A percentile compares a stretch with the other conserved stretches of the same genome.
Evolutionary conservation across 2,113 vertebrate genomes (phyloP).

Genomic region (Anhinga anhinga): DNA sequence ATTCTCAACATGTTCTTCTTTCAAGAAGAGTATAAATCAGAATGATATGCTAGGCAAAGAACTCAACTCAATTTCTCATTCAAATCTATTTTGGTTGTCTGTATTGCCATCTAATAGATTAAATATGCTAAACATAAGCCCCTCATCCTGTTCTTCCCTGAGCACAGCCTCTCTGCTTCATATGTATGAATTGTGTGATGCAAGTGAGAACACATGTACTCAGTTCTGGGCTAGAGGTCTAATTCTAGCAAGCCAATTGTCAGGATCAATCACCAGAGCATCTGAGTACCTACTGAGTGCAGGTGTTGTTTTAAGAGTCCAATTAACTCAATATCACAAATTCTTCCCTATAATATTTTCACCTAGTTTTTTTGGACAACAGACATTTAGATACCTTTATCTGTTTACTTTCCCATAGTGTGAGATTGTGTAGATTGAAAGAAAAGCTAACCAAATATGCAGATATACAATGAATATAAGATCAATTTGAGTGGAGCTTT

Average conservation of each 20-base stretch:
- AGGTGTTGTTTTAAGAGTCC: background rate
- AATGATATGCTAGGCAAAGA: background rate
- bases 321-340: background rate
- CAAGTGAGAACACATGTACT: background rate
- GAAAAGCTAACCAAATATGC: background rate
- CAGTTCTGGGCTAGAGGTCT: background rate
- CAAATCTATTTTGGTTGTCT: slow-evolving; percentile 36
- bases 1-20: background rate
- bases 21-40: background rate
- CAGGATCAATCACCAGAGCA: background rate
- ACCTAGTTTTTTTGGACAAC: background rate
- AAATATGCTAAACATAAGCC: slow-evolving; percentile 44
- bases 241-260: background rate
- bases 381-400: background rate
- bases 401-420: background rate
- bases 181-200: background rate
- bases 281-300: background rate
- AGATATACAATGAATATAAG: background rate
- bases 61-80: slow-evolving; percentile 16
- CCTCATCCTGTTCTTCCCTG: background rate
- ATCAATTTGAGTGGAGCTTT: background rate
- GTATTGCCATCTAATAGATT: slow-evolving; percentile 56
- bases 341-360: background rate
- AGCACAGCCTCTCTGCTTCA: background rate
- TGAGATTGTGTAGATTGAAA: background rate